These are phyloP conservation scores for Telmatherina bonti DNA, from an alignment of 2,797 vertebrate genomes.

Conservation along the genomic window DNA sequence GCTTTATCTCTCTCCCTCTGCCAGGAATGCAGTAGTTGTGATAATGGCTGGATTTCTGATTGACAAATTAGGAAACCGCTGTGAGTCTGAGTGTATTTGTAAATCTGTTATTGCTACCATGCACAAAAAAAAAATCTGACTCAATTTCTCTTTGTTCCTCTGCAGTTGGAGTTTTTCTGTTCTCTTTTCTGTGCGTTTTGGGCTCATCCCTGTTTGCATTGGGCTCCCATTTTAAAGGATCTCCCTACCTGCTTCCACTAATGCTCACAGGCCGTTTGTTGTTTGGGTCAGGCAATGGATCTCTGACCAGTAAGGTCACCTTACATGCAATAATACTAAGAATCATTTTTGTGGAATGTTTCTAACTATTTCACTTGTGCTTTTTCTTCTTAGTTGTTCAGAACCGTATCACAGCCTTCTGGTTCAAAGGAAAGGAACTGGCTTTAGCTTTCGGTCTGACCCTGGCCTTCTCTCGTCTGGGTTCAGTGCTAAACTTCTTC, in stretches of 20 bases:
- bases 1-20: conserved; percentile 1
- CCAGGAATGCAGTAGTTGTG: conserved; percentile 87
- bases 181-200: conserved; percentile 87
- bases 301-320: conserved; percentile 82
- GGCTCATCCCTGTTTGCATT: conserved; percentile 87
- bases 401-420: conserved; percentile 87
- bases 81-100: conserved; percentile 68
- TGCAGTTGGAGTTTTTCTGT: conserved; percentile 87
- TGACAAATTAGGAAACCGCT: conserved; percentile 88
- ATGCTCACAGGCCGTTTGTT: conserved; percentile 88
- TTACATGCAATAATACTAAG: fast-evolving
- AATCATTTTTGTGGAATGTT: fast-evolving
- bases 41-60: conserved; percentile 88
- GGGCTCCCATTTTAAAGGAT: conserved; percentile 88
- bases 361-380: fast-evolving
- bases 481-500: conserved; percentile 89
- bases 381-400: conserved; percentile 81
- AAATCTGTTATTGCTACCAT: background rate
- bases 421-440: conserved; percentile 89
- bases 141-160: background rate
- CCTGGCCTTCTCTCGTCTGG: conserved; percentile 85
- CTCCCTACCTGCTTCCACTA: conserved; percentile 83
- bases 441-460: conserved; percentile 87
- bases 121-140: background rate
- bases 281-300: conserved; percentile 88